These are phyloP conservation scores for Hirundichthys speculiger DNA, from an alignment of 2,113 vertebrate species.

Conservation along the genomic window DNA sequence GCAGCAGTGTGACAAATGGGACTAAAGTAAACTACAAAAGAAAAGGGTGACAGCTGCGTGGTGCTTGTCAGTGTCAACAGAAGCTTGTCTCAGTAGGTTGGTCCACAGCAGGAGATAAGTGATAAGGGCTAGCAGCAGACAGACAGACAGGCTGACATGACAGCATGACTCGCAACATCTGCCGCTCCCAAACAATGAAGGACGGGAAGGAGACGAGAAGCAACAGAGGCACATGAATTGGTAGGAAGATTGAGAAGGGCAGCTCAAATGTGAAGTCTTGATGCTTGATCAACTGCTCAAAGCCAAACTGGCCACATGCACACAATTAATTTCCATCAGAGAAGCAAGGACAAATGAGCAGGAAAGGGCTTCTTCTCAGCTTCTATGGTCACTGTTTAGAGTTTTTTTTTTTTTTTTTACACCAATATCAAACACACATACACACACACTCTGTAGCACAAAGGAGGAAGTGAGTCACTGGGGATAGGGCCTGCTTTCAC, in stretches of 20 bases:
- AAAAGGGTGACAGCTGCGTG: slow-evolving; percentile 51
- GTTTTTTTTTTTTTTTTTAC: too few species aligned
- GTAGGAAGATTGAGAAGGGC: slow-evolving; percentile 8
- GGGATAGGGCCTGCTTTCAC: slow-evolving; percentile 49
- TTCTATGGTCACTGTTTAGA: neutral
- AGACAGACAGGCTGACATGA: slow-evolving; percentile 37
- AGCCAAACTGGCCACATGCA: too few species aligned
- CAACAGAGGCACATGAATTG: slow-evolving; percentile 2
- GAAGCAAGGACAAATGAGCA: slow-evolving; percentile 6
- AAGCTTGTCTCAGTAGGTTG: slow-evolving; percentile 45
- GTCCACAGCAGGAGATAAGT: slow-evolving; percentile 49
- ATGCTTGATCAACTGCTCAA: slow-evolving; percentile 1
- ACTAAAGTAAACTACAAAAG: slow-evolving; percentile 19
- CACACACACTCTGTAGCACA: slow-evolving; percentile 9
- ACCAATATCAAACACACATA: too few species aligned
- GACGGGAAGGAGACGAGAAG: slow-evolving; percentile 20
- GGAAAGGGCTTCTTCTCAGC: neutral
- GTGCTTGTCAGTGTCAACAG: slow-evolving; percentile 48
- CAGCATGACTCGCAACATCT: slow-evolving; percentile 39
- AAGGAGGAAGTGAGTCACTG: slow-evolving; percentile 50
- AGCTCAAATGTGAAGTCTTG: slow-evolving; percentile 2
- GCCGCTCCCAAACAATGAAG: slow-evolving; percentile 34
- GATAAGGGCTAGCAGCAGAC: slow-evolving; percentile 39
- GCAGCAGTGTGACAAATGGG: slow-evolving; percentile 6
- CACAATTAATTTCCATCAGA: slow-evolving; percentile 1